phyloP scores from a whole-genome alignment of 30 jellyfish, hydroid and myxozoan species.

The Catostylus mosaicus region DNA sequence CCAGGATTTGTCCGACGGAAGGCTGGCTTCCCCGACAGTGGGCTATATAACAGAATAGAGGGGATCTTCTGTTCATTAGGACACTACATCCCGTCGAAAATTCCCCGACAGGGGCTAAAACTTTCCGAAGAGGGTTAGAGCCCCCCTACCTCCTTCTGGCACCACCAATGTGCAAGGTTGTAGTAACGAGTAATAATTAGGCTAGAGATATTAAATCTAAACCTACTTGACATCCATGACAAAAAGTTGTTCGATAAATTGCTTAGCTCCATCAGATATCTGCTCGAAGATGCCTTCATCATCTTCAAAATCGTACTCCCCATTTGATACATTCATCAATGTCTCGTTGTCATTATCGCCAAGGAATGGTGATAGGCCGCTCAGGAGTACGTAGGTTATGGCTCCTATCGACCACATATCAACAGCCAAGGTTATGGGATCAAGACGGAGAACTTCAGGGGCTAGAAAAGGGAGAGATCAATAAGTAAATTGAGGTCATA shows the following conservation, averaged over 20 bases:
- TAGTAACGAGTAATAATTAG: too few species aligned
- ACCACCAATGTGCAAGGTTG: too few species aligned
- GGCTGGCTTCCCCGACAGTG: too few species aligned
- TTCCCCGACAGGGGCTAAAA: too few species aligned
- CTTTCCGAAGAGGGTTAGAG: too few species aligned
- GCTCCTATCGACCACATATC: conserved; percentile 96
- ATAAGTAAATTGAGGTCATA: too few species aligned
- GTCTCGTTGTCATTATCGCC: conserved; percentile 89
- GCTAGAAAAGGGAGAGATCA: conserved; percentile 50
- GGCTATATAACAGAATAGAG: too few species aligned
- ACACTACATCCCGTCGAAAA: too few species aligned
- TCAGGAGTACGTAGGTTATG: conserved; percentile 83
- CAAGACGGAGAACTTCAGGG: conserved; percentile 82
- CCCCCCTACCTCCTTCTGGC: background rate
- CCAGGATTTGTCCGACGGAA: too few species aligned
- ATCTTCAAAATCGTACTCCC: conserved; percentile 83
- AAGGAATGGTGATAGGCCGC: conserved; percentile 94
- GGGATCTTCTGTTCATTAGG: too few species aligned
- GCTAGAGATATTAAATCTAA: too few species aligned
- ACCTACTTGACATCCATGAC: conserved; percentile 83
- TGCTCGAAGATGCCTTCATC: conserved; percentile 88
- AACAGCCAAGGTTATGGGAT: conserved; percentile 78
- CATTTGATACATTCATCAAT: conserved; percentile 70
- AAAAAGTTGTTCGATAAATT: conserved; percentile 65
- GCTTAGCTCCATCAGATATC: conserved; percentile 82